phyloP scores from a whole-genome alignment of 2,797 vertebrate genomes.

The Galago senegalensis region DNA sequence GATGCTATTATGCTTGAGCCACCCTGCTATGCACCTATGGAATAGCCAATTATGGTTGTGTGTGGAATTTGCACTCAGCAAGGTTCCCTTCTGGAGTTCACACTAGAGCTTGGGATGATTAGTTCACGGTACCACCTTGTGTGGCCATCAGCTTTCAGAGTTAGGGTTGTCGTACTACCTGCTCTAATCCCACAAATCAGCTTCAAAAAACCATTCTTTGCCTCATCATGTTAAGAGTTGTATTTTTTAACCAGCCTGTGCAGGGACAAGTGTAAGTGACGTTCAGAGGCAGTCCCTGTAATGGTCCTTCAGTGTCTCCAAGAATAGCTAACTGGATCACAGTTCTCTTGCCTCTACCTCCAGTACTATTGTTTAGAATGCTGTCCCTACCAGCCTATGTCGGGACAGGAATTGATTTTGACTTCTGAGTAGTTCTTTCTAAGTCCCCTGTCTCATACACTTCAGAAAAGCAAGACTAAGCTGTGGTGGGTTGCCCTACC shows the following conservation, averaged over 20 bases:
- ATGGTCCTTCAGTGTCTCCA: too few species aligned
- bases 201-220: not conserved
- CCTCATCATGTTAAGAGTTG: not conserved
- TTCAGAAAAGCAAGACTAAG: not conserved
- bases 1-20: not conserved
- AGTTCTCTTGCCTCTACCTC: too few species aligned
- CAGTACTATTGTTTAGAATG: too few species aligned
- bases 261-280: not conserved
- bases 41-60: too few species aligned
- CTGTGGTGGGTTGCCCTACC: not conserved
- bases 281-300: too few species aligned
- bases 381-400: rapidly evolving
- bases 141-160: not conserved
- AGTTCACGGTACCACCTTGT: not conserved
- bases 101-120: not conserved
- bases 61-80: not conserved
- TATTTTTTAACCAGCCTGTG: rapidly evolving
- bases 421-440: not conserved
- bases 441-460: not conserved
- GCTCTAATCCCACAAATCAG: not conserved
- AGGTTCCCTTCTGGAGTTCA: not conserved
- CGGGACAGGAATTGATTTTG: not conserved
- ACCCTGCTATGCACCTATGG: too few species aligned
- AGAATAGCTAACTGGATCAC: too few species aligned
- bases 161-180: not conserved